A percentile compares a stretch with the other conserved stretches of the same genome.
Conservation (phyloP, 92 coral and sea anemone genomes). For the Epizoanthus stellaris region DNA sequence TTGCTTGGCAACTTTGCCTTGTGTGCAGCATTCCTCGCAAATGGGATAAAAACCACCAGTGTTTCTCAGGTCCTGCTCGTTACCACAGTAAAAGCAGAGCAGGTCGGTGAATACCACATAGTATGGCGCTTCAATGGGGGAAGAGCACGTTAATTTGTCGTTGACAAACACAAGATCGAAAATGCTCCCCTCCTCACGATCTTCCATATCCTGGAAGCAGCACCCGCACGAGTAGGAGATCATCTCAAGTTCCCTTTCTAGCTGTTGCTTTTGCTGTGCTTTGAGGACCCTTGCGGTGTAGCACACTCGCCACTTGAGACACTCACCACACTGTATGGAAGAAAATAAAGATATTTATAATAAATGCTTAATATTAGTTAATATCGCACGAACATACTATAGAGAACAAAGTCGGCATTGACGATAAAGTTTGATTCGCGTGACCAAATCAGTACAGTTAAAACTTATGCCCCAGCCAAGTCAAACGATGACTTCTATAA, state of each 20-base stretch:
- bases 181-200: not conserved
- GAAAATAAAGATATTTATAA: constrained; percentile 4
- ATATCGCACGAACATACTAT: not conserved
- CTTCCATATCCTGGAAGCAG: constrained; percentile 51
- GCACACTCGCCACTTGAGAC: constrained; percentile 58
- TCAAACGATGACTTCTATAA: not conserved
- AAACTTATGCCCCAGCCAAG: constrained; percentile 12
- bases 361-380: constrained; percentile 15
- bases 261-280: constrained; percentile 14
- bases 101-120: too few species aligned
- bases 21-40: too few species aligned
- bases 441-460: not conserved
- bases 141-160: too few species aligned
- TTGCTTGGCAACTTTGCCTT: constrained; percentile 18
- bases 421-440: not conserved
- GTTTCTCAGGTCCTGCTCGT: too few species aligned
- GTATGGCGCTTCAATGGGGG: too few species aligned
- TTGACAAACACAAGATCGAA: constrained; percentile 16
- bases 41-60: too few species aligned
- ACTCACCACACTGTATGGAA: constrained; percentile 46
- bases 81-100: too few species aligned
- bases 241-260: constrained; percentile 39
- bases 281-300: constrained; percentile 36
- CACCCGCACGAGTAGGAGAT: constrained; percentile 50
- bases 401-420: constrained; percentile 10